Evolutionary conservation across 1,140 invertebrate species (phyloP).

Genomic region (Euura saliciscinereae): DNA sequence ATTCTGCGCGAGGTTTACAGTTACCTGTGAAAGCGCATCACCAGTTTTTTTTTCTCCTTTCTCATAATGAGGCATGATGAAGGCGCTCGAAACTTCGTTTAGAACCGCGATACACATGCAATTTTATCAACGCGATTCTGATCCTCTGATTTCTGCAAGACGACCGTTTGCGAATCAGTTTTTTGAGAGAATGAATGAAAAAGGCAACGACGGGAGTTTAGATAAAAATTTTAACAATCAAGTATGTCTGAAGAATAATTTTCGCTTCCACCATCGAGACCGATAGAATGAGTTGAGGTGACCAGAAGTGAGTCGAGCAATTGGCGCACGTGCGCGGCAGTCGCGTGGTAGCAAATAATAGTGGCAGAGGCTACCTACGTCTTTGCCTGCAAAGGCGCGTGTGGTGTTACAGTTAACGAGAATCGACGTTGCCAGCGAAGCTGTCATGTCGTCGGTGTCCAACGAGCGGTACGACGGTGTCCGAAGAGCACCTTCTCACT

Average conservation of each 20-base stretch:
- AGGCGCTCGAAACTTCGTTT: neutral
- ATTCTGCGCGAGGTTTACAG: too few relatives aligned
- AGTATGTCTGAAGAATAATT: neutral
- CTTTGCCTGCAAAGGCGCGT: conserved; percentile 8
- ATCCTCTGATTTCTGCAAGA: neutral
- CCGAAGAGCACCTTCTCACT: conserved; percentile 21
- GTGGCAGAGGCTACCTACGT: neutral
- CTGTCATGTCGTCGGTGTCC: conserved; percentile 30
- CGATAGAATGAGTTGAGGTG: neutral
- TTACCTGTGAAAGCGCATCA: too few relatives aligned
- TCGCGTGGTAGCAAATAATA: neutral
- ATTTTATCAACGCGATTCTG: neutral
- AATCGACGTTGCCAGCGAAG: conserved; percentile 43
- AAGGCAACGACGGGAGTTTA: neutral
- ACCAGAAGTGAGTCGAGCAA: conserved; percentile 6
- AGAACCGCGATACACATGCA: neutral
- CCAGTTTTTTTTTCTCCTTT: too few relatives aligned
- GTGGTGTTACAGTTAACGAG: conserved; percentile 50
- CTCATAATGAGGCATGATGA: neutral
- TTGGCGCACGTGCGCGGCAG: neutral
- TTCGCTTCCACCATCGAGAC: neutral
- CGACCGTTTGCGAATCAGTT: neutral
- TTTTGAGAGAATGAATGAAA: too few relatives aligned
- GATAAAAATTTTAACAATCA: neutral
- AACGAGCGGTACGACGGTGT: conserved; percentile 20